These are phyloP conservation scores for Cephus pygmeus DNA, from an alignment of 2,888 invertebrate genomes.

Conservation along the genomic window DNA sequence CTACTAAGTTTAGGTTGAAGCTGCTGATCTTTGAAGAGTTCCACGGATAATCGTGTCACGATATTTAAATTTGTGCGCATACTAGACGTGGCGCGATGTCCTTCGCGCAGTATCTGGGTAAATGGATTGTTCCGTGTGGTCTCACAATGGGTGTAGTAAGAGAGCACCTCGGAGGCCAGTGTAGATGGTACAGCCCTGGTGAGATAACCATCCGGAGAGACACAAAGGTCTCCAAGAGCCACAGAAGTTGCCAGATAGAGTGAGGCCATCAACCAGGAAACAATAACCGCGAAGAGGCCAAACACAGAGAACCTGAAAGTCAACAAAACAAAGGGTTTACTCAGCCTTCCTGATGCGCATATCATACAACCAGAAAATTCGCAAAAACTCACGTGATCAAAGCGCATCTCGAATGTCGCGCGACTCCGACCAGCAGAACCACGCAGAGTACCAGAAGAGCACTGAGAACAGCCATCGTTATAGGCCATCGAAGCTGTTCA, in stretches of 20 bases:
- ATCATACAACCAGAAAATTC: neutral
- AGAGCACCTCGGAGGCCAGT: conserved; percentile 69
- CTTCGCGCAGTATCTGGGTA: conserved; percentile 83
- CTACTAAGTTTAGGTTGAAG: conserved; percentile 81
- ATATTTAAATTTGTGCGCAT: conserved; percentile 68
- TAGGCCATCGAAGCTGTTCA: conserved; percentile 86
- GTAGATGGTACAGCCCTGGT: conserved; percentile 61
- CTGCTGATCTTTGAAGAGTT: conserved; percentile 68
- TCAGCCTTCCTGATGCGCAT: neutral
- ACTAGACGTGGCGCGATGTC: conserved; percentile 75
- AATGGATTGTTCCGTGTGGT: conserved; percentile 83
- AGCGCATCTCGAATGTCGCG: conserved; percentile 88
- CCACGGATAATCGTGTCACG: conserved; percentile 68
- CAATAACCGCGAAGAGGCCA: conserved; percentile 85
- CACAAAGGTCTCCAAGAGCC: conserved; percentile 86
- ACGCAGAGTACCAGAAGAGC: conserved; percentile 88
- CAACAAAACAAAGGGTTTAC: conserved; percentile 5
- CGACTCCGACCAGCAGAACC: conserved; percentile 89
- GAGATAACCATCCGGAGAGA: conserved; percentile 85
- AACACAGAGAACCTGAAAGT: conserved; percentile 80
- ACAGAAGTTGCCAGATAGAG: conserved; percentile 87
- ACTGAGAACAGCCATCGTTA: conserved; percentile 89
- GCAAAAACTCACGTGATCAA: conserved; percentile 76
- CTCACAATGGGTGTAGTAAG: conserved; percentile 87
- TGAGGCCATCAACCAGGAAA: conserved; percentile 90